Conservation (phyloP, 2,888 invertebrate genomes). For the Laothoe populi region DNA sequence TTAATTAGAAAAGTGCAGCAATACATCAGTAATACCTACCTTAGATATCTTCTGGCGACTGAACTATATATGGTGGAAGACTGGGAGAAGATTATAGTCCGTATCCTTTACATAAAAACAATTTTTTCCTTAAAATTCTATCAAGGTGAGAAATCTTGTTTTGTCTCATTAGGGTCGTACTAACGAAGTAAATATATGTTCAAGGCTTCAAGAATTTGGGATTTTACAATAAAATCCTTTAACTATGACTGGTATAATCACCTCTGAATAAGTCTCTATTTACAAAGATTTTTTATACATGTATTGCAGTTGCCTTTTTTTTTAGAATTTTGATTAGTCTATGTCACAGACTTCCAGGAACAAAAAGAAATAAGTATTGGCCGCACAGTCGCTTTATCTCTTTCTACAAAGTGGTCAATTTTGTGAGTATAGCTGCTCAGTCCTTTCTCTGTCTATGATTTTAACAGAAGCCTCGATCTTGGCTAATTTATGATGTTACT, state of each 20-base stretch:
- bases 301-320: too few species aligned
- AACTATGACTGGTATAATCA: conserved; percentile 3
- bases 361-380: too few species aligned
- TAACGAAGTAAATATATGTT: not conserved
- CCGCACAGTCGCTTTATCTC: too few species aligned
- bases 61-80: conserved; percentile 88
- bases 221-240: not conserved
- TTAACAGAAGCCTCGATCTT: too few species aligned
- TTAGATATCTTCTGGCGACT: conserved; percentile 84
- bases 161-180: not conserved
- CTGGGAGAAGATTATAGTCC: conserved; percentile 85
- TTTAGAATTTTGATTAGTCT: too few species aligned
- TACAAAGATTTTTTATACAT: too few species aligned
- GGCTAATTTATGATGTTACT: too few species aligned
- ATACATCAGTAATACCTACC: conserved; percentile 84
- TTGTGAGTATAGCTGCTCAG: too few species aligned
- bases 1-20: conserved; percentile 65
- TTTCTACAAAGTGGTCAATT: too few species aligned
- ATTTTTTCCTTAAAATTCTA: not conserved
- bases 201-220: not conserved
- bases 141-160: not conserved
- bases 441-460: too few species aligned
- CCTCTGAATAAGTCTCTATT: too few species aligned
- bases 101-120: conserved; percentile 85
- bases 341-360: too few species aligned